These are phyloP conservation scores for Sus cebifrons DNA, from an alignment of 2,797 vertebrate species.

Conservation along the genomic window DNA sequence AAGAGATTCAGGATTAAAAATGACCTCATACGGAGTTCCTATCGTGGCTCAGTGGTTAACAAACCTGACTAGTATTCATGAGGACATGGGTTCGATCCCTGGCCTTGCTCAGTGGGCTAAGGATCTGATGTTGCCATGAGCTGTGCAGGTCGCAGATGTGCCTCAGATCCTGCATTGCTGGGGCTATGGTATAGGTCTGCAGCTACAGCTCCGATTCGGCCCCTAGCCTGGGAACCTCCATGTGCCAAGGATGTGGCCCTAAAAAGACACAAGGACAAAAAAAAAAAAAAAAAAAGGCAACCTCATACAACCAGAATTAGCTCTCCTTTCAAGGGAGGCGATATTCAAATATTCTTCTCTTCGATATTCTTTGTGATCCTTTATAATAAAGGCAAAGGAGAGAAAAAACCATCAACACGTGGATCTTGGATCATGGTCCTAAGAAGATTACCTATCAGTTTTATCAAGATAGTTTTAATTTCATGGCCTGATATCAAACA, in stretches of 20 bases:
- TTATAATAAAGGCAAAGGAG: neutral
- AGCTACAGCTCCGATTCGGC: no score
- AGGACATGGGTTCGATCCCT: no score
- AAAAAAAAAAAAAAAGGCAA: neutral
- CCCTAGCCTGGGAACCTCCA: no score
- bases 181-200: no score
- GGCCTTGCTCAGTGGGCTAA: no score
- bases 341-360: neutral
- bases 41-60: no score
- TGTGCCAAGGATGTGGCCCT: no score
- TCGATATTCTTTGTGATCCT: neutral
- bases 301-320: neutral
- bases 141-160: no score
- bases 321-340: neutral
- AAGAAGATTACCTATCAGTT: neutral
- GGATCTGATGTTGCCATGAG: no score
- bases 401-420: neutral
- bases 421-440: neutral
- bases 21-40: neutral
- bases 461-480: conserved; percentile 56
- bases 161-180: no score
- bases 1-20: neutral
- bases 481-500: neutral
- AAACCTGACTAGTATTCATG: no score
- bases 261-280: no score